phyloP scores from a whole-genome alignment of 2,113 vertebrate species.

The Oncorhynchus tshawytscha region DNA sequence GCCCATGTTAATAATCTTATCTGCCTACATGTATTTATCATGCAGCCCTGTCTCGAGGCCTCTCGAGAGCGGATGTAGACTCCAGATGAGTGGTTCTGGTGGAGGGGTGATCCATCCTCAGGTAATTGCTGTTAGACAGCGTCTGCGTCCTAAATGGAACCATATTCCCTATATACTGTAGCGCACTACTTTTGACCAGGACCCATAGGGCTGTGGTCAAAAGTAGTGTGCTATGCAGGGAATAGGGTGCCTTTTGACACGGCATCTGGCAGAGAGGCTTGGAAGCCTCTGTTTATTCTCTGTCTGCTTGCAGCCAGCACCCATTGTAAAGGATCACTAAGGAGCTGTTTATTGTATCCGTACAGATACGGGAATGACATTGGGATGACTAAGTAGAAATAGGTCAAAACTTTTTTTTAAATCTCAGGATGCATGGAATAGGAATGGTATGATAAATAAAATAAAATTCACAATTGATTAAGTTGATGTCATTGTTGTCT shows the following conservation, averaged over 20 bases:
- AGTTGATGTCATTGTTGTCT: too few relatives aligned
- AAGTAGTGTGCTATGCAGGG: too few relatives aligned
- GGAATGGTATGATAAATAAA: not conserved
- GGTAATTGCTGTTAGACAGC: slow-evolving; percentile 31
- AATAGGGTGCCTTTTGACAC: too few relatives aligned
- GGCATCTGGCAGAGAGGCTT: slow-evolving; percentile 8
- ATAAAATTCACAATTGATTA: too few relatives aligned
- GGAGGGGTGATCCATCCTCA: slow-evolving; percentile 45
- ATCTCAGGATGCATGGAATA: not conserved
- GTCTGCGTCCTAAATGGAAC: too few relatives aligned
- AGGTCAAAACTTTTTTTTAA: not conserved
- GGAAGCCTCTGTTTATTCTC: slow-evolving; percentile 46
- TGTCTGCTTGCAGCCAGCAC: slow-evolving; percentile 14
- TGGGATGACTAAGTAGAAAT: slow-evolving; percentile 13
- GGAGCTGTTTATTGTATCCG: slow-evolving; percentile 47
- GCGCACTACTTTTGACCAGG: too few relatives aligned
- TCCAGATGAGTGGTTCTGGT: slow-evolving; percentile 40
- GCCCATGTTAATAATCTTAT: slow-evolving; percentile 66
- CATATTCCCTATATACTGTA: too few relatives aligned
- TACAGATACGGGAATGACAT: slow-evolving; percentile 47
- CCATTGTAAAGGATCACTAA: slow-evolving; percentile 38
- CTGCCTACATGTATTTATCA: slow-evolving; percentile 57
- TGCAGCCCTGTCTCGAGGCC: slow-evolving; percentile 46
- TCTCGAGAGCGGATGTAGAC: slow-evolving; percentile 32
- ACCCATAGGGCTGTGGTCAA: too few relatives aligned